These are phyloP conservation scores for Pimephales promelas DNA, from an alignment of 2,113 vertebrate species.

Conservation along the genomic window DNA sequence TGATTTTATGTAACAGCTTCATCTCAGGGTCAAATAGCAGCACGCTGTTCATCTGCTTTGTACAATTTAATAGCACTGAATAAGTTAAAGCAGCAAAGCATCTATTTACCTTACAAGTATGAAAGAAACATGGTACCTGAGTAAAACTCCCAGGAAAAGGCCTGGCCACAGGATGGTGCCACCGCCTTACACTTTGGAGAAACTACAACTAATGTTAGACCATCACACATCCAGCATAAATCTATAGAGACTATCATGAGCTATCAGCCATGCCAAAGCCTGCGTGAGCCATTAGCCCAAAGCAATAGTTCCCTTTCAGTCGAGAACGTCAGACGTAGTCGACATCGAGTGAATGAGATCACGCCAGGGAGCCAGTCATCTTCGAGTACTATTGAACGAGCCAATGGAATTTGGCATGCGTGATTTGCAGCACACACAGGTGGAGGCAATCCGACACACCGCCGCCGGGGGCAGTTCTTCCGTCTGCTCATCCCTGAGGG, in stretches of 20 bases:
- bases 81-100: slow-evolving; percentile 11
- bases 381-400: no score
- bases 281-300: not conserved
- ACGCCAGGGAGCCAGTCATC: no score
- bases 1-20: slow-evolving; percentile 4
- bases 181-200: slow-evolving; percentile 75
- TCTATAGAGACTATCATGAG: slow-evolving; percentile 48
- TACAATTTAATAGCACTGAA: not conserved
- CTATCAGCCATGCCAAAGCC: slow-evolving; percentile 62
- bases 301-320: not conserved
- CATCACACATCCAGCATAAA: slow-evolving; percentile 56
- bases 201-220: slow-evolving; percentile 78
- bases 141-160: slow-evolving; percentile 80
- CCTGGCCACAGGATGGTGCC: slow-evolving; percentile 76
- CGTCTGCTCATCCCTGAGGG: no score
- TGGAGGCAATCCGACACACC: no score
- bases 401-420: no score
- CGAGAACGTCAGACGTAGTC: no score
- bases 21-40: not conserved
- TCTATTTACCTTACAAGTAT: slow-evolving; percentile 9
- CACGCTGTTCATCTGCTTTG: not conserved
- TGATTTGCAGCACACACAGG: no score
- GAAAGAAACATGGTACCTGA: slow-evolving; percentile 73
- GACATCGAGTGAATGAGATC: no score
- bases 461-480: no score